Evolutionary conservation across 2,888 invertebrate species (phyloP), one percentile per base, ranked within the genome.

Genomic region (Chrysotoxum bicinctum): DNA sequence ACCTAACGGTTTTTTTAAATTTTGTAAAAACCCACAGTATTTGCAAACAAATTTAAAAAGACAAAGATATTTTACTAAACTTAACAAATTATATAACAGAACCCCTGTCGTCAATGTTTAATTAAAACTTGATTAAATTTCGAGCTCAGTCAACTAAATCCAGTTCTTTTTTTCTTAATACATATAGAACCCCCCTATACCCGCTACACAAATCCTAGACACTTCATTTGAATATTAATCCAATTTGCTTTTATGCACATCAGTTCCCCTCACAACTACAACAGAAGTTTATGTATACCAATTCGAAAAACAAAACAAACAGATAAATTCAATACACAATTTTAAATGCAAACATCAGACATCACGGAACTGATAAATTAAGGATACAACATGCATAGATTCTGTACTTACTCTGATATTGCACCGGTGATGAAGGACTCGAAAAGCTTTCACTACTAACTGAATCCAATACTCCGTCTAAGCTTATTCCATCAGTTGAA

Each of bases 391-490:
- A 52, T 26, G 14, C 40, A 66, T 48, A 66, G 12, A 2, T n/a
- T 37, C 9, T 48, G 60, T 60, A 87, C 88, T 88, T 87, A 89
- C 89, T 88, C 69, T 87, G 87, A 87, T 88, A 88, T 72, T 87
- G 87, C 50, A 87, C 87, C 75, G 89, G 89, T 58, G 89, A 89
- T 69, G 89, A 88, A 50, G 88, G 88, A 86, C 88, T 88, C 19
- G 89, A 89, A 78, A 89, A 89, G 80, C 89, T 90, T 37, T 89
- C 89, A 80, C 88, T 89, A 72, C 89, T 90, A 50, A 90, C 88
- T 58, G 89, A 89, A 87, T 90, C 89, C 76, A 90, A 87, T 58
- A 89, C 87, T 56, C 88, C 89, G 87, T 89, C 89, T 64, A 90
- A 81, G 87, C 89, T 89, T 86, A 90, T 88, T 72, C 89, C 89